Conservation (phyloP, 2,113 vertebrate species). For the Coturnix japonica region DNA sequence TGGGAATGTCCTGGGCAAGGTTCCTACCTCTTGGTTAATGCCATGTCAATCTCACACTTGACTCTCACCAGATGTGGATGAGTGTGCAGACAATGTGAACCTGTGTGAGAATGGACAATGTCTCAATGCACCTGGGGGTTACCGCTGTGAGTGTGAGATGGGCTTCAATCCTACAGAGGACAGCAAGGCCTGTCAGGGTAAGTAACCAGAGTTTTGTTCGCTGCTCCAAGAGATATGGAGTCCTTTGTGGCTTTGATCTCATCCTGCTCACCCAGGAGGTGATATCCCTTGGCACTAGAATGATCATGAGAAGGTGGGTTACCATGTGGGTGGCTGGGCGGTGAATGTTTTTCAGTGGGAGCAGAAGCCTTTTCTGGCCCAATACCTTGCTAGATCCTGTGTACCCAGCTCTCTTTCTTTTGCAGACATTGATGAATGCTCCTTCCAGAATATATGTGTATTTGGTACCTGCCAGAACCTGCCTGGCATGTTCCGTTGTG, state of each 20-base stretch:
- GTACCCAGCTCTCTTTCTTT: neutral
- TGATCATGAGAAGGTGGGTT: neutral
- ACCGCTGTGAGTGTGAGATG: conserved; percentile 94
- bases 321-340: neutral
- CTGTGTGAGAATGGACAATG: conserved; percentile 94
- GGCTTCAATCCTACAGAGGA: conserved; percentile 91
- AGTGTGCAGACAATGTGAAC: conserved; percentile 90
- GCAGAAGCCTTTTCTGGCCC: neutral
- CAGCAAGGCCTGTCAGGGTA: conserved; percentile 91
- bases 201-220: neutral
- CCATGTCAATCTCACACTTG: neutral
- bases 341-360: neutral
- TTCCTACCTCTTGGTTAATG: rapidly evolving
- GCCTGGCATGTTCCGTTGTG: conserved; percentile 92
- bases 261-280: neutral
- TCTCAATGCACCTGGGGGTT: conserved; percentile 90
- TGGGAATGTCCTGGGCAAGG: neutral
- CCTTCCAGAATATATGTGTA: conserved; percentile 92
- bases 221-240: neutral
- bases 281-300: neutral
- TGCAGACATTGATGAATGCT: conserved; percentile 93
- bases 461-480: conserved; percentile 95
- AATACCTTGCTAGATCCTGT: neutral
- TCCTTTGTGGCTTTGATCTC: neutral
- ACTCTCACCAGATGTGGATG: conserved; percentile 85